Conservation (phyloP, 2,113 vertebrate species). For the Felis catus region F.catus_Fca126_mat1.0 CM031420.1:43105501-43106000, state of each 20-base stretch:
- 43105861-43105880: too few relatives aligned
- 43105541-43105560: not conserved
- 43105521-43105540: not conserved
- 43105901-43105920: too few relatives aligned
- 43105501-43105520: not conserved
- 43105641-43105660: not conserved
- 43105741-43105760: not conserved
- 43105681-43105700: not conserved
- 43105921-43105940: too few relatives aligned
- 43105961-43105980: too few relatives aligned
- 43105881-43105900: too few relatives aligned
- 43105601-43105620: not conserved
- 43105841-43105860: not conserved
- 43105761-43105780: not conserved
- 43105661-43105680: not conserved
- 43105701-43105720: not conserved
- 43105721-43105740: not conserved
- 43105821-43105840: not conserved
- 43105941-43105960: too few relatives aligned
- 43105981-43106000: accelerated
- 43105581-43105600: not conserved
- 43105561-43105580: not conserved
- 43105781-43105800: not conserved
- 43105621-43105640: not conserved
- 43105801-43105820: not conserved